Percentiles rank a stretch among this genome's conserved stretches.
phyloP scores from a whole-genome alignment of 1,140 invertebrate species.

The Drosophila sp. region DNA sequence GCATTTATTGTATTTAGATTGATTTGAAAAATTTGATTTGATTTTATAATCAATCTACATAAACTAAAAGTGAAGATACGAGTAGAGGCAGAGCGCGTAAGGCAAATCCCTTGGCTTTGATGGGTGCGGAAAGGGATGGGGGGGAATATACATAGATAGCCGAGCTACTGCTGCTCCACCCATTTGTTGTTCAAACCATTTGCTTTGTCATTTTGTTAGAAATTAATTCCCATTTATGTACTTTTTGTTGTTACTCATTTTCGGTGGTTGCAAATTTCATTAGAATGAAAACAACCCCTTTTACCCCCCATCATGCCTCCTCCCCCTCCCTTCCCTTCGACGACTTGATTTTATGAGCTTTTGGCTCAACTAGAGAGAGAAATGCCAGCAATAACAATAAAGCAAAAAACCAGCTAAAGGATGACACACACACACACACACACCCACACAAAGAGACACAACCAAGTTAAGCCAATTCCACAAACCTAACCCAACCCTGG shows the following conservation, averaged over 20 bases:
- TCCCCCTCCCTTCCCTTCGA: slow-evolving; percentile 41
- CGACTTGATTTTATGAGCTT: slow-evolving; percentile 75
- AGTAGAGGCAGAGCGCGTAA: not conserved
- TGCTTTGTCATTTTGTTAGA: slow-evolving; percentile 62
- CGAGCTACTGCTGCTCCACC: slow-evolving; percentile 24
- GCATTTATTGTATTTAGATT: slow-evolving; percentile 1
- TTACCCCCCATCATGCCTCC: not conserved
- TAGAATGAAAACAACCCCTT: slow-evolving; percentile 24
- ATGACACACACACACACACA: slow-evolving; percentile 26
- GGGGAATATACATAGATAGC: not conserved
- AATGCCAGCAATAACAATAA: slow-evolving; percentile 76
- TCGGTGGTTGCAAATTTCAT: slow-evolving; percentile 75
- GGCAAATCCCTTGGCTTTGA: not conserved
- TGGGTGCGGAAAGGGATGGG: not conserved
- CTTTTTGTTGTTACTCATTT: slow-evolving; percentile 46
- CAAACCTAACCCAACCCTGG: slow-evolving; percentile 4
- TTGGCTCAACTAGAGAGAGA: slow-evolving; percentile 59
- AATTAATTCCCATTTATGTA: slow-evolving; percentile 75
- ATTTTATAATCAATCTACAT: slow-evolving; percentile 1
- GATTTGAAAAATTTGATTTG: not conserved
- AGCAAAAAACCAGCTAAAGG: slow-evolving; percentile 40
- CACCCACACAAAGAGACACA: not conserved
- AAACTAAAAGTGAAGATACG: not conserved
- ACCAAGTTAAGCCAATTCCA: slow-evolving; percentile 7
- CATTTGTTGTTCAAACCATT: slow-evolving; percentile 58